Evolutionary conservation across 2,113 vertebrate genomes (phyloP), one percentile per base, ranked within the genome.

Genomic region (Formicarius rufipectus): DNA sequence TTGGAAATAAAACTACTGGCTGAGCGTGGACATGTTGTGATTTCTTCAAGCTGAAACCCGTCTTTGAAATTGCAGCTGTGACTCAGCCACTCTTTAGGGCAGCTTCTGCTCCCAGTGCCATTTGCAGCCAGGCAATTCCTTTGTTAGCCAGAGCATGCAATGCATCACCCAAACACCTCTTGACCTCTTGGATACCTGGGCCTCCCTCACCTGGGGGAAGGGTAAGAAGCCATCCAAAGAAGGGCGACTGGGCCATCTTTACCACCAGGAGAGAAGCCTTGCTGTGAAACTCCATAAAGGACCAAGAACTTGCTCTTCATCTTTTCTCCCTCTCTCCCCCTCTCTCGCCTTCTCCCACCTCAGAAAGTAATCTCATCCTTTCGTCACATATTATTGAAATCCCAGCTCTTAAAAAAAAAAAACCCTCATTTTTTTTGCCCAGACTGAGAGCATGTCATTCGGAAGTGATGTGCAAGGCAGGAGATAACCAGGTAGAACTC

Each of bases 401-500:
- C 98, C 98, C 96, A 97, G 98, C 97, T 98, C 97, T 98, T 97
- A 91, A 97, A 98, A 98, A 96, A 98, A 97, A 97, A 98, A 97
- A 97, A 97, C 96, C 97, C 98, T 98, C 98, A 98, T 98, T 98
- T 96, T 98, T n/a, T 98, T 98, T 45, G 97, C 98, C 98, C 97
- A 97, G 98, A 98, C 98, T 97, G 98, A 98, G 98, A 98, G 98
- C 98, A 98, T 98, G 98, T 98, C 98, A 98, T 98, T 98, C 87
- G 98, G 98, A 98, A 98, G 97, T 98, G 98, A 98, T 98, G 98
- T 98, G 98, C 98, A 98, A 98, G 98, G 98, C 98, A 98, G 97
- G 97, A 98, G 98, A 98, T 98, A 98, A 98, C 98, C 98, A 98
- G 98, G 98, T 98, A 98, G 98, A 98, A 98, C 98, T 98, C 98